Base-by-base conservation (phyloP, 2,797 vertebrate species). In the Tarsius wallacei region DNA sequence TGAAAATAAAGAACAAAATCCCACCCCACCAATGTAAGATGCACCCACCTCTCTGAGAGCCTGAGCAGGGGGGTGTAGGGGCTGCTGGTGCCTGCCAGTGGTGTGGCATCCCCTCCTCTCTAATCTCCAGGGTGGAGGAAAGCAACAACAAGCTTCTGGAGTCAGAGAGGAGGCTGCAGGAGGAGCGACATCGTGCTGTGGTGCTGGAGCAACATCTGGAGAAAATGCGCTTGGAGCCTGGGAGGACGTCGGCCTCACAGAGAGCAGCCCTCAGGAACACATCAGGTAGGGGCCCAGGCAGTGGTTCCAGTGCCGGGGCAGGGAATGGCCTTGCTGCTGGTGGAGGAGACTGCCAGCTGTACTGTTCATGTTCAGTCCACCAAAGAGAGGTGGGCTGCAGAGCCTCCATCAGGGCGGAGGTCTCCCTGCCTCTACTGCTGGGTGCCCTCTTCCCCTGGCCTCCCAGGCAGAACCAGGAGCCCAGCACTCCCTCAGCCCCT, bases 141-240 rank as follows among this genome's bases (percentile, higher is more conserved):
- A 94, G 98, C 84, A 98, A 86, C 3, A 5, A 95, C 42, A 98
- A 97, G 97, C 97, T 98, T 70, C 95, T 97, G 94, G 99, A 99
- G 84, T 98, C 97, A 0, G 99, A 99, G 98, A 98, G 98, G 97
- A 98, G 78, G 88, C 97, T 99, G 42, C 98, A 98, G 84, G 98
- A 98, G 57, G 98, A 99, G 97, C 87, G 51, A 2, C 84, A 80
- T 1, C 96, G 10, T 31, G 42, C 90, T 0, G 97, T 97, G 33
- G 21, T 98, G 64, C 97, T 99, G 95, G 99, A 99, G 77, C 99
- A 99, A 95, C 98, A 98, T 26, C 97, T 99, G 95, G 99, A 99
- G 95, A 99, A 97, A 95, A 96, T 98, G 21, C 98, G 97, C 59
- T 96, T 98, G 83, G 98, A 99, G 61, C 22, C 95, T 0, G 97